Conservation (phyloP, 2,888 invertebrate genomes). For the Dinocampus coccinellae region DNA sequence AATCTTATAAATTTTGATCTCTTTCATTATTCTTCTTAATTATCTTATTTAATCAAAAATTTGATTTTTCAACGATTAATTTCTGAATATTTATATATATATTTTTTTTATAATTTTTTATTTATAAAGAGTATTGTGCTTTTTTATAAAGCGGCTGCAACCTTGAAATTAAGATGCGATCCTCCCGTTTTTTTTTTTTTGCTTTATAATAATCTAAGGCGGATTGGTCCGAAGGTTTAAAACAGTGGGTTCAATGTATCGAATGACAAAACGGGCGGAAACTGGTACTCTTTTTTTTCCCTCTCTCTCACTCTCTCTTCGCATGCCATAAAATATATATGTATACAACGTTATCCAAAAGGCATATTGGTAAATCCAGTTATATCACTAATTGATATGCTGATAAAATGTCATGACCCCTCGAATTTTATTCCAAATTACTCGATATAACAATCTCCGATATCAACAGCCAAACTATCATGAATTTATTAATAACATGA, state of each 20-base stretch:
- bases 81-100: constrained; percentile 46
- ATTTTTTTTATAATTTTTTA: constrained; percentile 25
- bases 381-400: background rate
- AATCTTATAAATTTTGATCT: background rate
- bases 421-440: background rate
- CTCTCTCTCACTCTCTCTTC: background rate
- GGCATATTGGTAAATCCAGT: constrained; percentile 20
- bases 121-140: constrained; percentile 21
- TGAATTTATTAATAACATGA: background rate
- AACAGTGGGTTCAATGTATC: constrained; percentile 39
- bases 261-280: constrained; percentile 33
- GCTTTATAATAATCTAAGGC: constrained; percentile 53
- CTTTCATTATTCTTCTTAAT: constrained; percentile 11
- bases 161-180: constrained; percentile 31
- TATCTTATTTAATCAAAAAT: constrained; percentile 11
- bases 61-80: constrained; percentile 48
- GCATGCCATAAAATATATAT: constrained; percentile 10
- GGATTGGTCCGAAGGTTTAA: constrained; percentile 60
- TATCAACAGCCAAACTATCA: background rate
- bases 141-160: constrained; percentile 54
- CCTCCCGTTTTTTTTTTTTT: background rate
- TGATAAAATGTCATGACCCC: background rate
- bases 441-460: background rate
- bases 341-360: constrained; percentile 9
- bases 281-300: background rate